Evolutionary conservation across 2,113 vertebrate species (phyloP), one percentile per base, ranked within the genome.

Genomic region (Anas platyrhynchos): DNA sequence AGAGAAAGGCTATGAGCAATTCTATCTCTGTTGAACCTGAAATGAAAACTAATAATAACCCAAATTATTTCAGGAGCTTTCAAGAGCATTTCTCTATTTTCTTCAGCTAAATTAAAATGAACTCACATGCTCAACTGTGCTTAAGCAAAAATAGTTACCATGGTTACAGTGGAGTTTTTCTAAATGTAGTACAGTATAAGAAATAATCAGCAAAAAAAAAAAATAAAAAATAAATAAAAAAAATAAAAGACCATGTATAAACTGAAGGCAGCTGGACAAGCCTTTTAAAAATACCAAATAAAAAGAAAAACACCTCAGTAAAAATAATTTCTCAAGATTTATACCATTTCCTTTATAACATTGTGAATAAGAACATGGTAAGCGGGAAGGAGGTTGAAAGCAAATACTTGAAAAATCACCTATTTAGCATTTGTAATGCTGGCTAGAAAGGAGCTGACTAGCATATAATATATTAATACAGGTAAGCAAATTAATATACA

Each of bases 111-210:
- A 93, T 90, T 94, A 91, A 95, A 97, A 96, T 52, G 31, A 97
- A 95, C 50, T 16, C 68, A 65, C 31, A 44, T 88, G 21, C 34
- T 96, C 71, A 96, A 80, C 41, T 86, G 62, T 76, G 89, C 79
- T 92, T 92, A 95, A 95, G 94, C 69, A 93, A 97, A 95, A 95
- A 94, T 22, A 88, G 86, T 97, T 97, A 81, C 97, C 83, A 96
- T 96, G 93, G 96, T 95, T 96, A 97, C 97, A 52, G 55, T 41
- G 61, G 55, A 69, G 50, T 86, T 95, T 95, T 93, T 75, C 93
- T 97, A 96, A 93, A 93, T 85, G 80, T 91, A 91, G 75, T 96
- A 93, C n/a, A 76, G 29, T 95, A 69, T 94, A 94, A 88, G 77
- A 97, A 97, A 97, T 95, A 97, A 97, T 96, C 88, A 97, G 50